These are phyloP conservation scores for Dendrolimus kikuchii DNA, from an alignment of 1,140 invertebrate genomes.

Conservation along the genomic window DNA sequence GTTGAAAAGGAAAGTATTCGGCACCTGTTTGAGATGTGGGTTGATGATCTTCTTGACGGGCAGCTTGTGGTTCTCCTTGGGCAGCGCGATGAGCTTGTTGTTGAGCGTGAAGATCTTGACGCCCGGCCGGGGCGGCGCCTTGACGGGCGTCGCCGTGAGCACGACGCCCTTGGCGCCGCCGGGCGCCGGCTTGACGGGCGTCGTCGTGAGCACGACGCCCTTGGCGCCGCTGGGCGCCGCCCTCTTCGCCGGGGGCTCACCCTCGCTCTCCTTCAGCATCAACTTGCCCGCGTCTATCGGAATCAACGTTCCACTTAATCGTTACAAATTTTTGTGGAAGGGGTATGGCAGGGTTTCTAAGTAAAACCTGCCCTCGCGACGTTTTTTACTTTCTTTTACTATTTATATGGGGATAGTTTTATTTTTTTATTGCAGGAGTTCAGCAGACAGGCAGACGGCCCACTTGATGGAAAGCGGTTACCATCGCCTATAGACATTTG, in stretches of 20 bases:
- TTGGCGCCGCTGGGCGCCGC: neutral
- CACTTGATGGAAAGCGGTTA: no score
- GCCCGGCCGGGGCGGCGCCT: constrained; percentile 18
- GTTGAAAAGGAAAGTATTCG: neutral
- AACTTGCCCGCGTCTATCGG: constrained; percentile 44
- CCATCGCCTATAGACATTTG: no score
- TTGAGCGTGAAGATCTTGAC: constrained; percentile 30
- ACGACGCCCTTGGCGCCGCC: constrained; percentile 12
- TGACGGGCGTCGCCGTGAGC: constrained; percentile 20
- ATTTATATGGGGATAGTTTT: no score
- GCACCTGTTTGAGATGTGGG: constrained; percentile 22
- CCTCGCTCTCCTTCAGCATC: constrained; percentile 41
- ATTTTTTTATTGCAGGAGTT: no score
- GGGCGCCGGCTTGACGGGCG: no score
- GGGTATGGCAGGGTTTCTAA: no score
- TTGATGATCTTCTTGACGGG: constrained; percentile 16
- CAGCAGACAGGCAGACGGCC: no score
- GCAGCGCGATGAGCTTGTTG: constrained; percentile 12
- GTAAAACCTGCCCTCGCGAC: no score
- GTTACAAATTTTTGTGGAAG: no score
- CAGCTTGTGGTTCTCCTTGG: constrained; percentile 6
- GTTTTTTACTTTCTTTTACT: no score
- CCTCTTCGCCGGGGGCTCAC: neutral
- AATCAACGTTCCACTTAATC: no score
- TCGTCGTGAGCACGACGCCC: constrained; percentile 21